These are phyloP conservation scores for sheep (Ovis aries) DNA, from an alignment of 2,113 vertebrate species.

Conservation along the genomic window ARS-UI_Ramb_v3.0 NC_056076.1:3988501-3989000, in stretches of 20 bases:
- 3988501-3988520: neutral
- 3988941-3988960: neutral
- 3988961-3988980: neutral
- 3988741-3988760: neutral
- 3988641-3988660: fast-evolving
- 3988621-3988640: neutral
- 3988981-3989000: neutral
- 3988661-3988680: neutral
- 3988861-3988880: neutral
- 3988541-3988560: neutral
- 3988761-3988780: neutral
- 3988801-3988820: neutral
- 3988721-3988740: neutral
- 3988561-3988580: fast-evolving
- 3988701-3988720: neutral
- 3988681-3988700: neutral
- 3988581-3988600: fast-evolving
- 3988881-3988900: neutral
- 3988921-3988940: neutral
- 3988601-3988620: fast-evolving
- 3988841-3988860: neutral
- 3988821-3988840: neutral
- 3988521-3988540: fast-evolving
- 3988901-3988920: neutral
- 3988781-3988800: neutral